phyloP scores from a whole-genome alignment of 2,888 invertebrate species.

The Drosophila falleni region DNA sequence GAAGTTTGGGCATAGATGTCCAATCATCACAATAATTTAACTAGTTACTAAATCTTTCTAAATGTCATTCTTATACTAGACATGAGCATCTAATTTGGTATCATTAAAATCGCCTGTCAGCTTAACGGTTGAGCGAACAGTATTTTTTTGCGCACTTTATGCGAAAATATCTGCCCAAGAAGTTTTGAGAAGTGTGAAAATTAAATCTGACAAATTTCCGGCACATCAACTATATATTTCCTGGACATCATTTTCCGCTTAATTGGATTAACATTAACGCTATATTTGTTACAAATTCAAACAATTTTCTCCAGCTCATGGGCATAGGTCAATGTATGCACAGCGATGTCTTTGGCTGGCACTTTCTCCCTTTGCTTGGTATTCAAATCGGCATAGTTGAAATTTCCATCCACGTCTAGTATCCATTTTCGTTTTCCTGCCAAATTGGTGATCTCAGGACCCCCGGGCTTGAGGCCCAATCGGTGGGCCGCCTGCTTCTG shows the following conservation, averaged over 20 bases:
- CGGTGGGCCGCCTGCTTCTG: conserved; percentile 66
- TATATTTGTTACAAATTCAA: conserved; percentile 51
- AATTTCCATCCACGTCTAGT: conserved; percentile 61
- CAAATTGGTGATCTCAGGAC: conserved; percentile 46
- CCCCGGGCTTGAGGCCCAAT: conserved; percentile 53
- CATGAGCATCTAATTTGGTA: conserved; percentile 24
- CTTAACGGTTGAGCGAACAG: conserved; percentile 55
- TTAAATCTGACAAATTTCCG: conserved; percentile 78
- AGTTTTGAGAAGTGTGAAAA: conserved; percentile 74
- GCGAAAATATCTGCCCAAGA: conserved; percentile 35
- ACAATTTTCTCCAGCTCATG: conserved; percentile 74
- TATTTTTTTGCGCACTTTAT: conserved; percentile 46
- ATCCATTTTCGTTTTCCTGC: conserved; percentile 52
- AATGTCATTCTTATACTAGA: conserved; percentile 54
- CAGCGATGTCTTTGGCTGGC: conserved; percentile 65
- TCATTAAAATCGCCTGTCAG: conserved; percentile 72
- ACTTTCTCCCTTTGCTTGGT: conserved; percentile 50
- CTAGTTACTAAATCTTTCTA: conserved; percentile 22
- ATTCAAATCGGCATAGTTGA: conserved; percentile 49
- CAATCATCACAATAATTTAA: not conserved
- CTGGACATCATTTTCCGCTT: conserved; percentile 48
- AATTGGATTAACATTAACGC: conserved; percentile 52
- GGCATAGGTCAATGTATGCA: conserved; percentile 65
- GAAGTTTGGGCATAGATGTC: not conserved
- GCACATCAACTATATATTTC: conserved; percentile 22